Evolutionary conservation across 2,888 invertebrate species (phyloP), one percentile per base, ranked within the genome.

Genomic region (Sminthurides aquaticus): DNA sequence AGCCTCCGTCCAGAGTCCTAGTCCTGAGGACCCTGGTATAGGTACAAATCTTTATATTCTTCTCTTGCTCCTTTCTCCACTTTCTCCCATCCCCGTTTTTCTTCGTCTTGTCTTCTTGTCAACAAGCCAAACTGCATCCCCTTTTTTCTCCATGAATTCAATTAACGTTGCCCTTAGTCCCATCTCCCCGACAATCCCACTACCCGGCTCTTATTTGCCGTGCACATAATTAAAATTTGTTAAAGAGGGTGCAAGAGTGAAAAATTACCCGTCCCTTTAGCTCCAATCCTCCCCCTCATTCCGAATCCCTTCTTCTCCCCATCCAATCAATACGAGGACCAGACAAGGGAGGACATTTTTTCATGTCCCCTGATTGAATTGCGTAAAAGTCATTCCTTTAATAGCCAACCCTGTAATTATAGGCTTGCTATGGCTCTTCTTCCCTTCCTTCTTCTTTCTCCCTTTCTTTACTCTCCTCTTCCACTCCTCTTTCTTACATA

Each of bases 301-400:
- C 43, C 43, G 15, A 5, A 5, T 34, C 43, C 43, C 15, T 15
- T 34, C 43, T 15, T 34, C 43, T 34, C 43, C 43, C 8, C 43
- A 5, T 34, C 43, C 15, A 34, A 60, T 48, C 60, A 60, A 60
- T 60, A 49, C 60, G 56, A 29, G 43, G 62, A 56, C 48, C 54
- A 26, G 49, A n/a, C 5, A 5, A 18, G 18, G 24, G 56, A 3
- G 25, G 25, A 26, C 8, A 18, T 26, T 58, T 62, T 65, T 68
- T 61, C 62, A 63, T 68, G 63, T 63, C 59, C 54, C 66, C 66
- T 68, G 68, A 68, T 68, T 68, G 68, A 68, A 68, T 68, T 68
- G 68, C 67, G 67, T 65, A 62, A 62, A 67, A 66, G 68, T 66
- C 65, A 68, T 68, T 68, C 65, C 60, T 68, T 68, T 68, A 65